Evolutionary conservation across 2,888 invertebrate genomes (phyloP), one percentile per base, ranked within the genome.

Genomic region (Habrosyne pyritoides): DNA sequence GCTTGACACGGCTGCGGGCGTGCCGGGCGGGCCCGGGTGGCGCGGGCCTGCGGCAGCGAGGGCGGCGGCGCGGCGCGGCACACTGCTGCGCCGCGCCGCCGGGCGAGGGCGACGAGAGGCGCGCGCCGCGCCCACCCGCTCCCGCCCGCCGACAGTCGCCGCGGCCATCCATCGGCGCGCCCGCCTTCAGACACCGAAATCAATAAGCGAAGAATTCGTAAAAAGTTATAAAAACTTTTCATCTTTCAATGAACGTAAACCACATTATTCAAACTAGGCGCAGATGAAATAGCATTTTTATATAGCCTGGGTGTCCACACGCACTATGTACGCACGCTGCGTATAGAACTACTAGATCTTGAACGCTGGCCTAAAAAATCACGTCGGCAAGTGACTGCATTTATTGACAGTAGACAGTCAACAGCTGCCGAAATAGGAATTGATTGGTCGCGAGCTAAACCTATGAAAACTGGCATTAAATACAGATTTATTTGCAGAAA

Each of bases 111-210:
- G 69, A 57, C 60, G 57, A 60, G 61, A 68, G 70, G 72, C 66
- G 67, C 66, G 68, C 70, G 73, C 73, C 75, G 76, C 68, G 64
- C 67, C 69, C 62, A 62, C 57, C 66, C 59, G 60, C 66, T 48
- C 63, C 53, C 56, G 4, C 64, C 60, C 64, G 33, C 14, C 71
- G 75, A 67, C 75, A 66, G 67, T 71, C 69, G 57, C 54, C 18
- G 28, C 14, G 10, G 26, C 7, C 28, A 49, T 28, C 10, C 14
- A 49, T 14, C 49, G 18, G 28, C 18, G 18, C 22, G 51, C 46
- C 26, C 30, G 30, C 54, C 22, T 7, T 0, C n/a, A 42, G 52
- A 67, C 64, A 18, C 14, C 42, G 18, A 42, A 42, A 42, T 42
- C 42, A 42, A 42, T 42, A 42, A 18, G 2, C 42, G 8, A 42